Percentiles rank a stretch among this genome's conserved stretches.
Evolutionary conservation across 2,113 vertebrate genomes (phyloP).

Genomic region (Hydrolagus affinis): DNA sequence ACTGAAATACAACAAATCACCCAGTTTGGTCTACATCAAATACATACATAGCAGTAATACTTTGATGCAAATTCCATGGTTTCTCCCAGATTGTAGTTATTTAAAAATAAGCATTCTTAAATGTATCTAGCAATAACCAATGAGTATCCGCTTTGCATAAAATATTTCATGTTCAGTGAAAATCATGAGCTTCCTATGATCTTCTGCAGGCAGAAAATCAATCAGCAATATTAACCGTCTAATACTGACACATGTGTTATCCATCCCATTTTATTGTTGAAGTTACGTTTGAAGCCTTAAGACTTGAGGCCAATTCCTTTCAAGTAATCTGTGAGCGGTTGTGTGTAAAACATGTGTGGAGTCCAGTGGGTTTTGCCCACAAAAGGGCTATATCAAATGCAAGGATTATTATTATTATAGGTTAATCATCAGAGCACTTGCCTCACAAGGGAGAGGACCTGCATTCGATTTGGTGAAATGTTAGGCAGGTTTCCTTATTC

Average conservation of each 20-base stretch:
- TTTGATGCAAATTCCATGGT: not conserved
- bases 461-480: no score
- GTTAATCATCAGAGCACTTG: no score
- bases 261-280: not conserved
- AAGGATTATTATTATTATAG: no score
- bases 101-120: constrained; percentile 1
- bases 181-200: not conserved
- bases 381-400: no score
- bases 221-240: not conserved
- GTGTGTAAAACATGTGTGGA: no score
- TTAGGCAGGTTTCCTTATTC: no score
- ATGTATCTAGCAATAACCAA: not conserved
- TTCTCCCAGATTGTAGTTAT: not conserved
- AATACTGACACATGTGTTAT: not conserved
- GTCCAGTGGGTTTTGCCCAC: no score
- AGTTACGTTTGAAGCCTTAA: not conserved
- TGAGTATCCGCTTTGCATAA: not conserved
- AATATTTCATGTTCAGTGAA: not conserved
- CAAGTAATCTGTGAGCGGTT: no score
- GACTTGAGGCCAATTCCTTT: not conserved
- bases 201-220: not conserved
- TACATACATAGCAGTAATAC: not conserved
- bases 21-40: no score
- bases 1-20: no score
- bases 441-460: no score